phyloP scores from a whole-genome alignment of 2,113 vertebrate genomes.

The Lophura nycthemera region DNA sequence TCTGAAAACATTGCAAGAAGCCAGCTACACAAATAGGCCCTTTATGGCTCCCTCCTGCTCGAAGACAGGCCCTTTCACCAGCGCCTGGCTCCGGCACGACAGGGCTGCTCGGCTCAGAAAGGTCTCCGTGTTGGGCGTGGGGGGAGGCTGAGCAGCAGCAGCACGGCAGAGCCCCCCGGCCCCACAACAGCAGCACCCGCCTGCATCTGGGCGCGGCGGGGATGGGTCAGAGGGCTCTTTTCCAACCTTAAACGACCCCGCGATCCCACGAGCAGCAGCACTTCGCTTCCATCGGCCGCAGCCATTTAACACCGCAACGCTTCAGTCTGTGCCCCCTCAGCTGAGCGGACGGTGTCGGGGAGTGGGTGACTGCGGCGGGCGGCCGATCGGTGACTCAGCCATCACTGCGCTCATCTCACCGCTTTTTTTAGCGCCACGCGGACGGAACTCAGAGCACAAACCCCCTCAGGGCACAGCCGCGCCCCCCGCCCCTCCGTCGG shows the following conservation, averaged over 20 bases:
- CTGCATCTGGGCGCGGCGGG: neutral
- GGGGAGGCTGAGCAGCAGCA: neutral
- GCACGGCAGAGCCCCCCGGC: neutral
- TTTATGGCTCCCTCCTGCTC: slow-evolving; percentile 33
- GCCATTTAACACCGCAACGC: neutral
- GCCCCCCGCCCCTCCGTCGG: neutral
- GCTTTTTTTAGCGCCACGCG: slow-evolving; percentile 44
- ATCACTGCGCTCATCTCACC: slow-evolving; percentile 47
- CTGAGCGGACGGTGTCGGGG: slow-evolving; percentile 33
- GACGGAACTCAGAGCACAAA: slow-evolving; percentile 4
- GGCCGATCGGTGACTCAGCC: slow-evolving; percentile 69
- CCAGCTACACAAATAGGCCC: slow-evolving; percentile 51
- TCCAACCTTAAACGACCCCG: too few species aligned
- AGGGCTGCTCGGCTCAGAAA: neutral
- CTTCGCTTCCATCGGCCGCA: neutral
- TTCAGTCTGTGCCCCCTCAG: slow-evolving; percentile 17
- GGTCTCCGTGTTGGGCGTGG: fast-evolving
- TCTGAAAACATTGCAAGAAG: slow-evolving; percentile 60
- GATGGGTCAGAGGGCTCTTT: too few species aligned
- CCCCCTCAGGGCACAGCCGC: neutral
- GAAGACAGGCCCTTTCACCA: slow-evolving; percentile 36
- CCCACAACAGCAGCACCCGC: fast-evolving
- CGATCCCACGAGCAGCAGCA: neutral
- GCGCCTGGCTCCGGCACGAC: neutral
- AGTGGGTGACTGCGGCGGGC: slow-evolving; percentile 52